Base-by-base conservation (phyloP, 1,140 invertebrate species). In the Brachionus rubens region DNA sequence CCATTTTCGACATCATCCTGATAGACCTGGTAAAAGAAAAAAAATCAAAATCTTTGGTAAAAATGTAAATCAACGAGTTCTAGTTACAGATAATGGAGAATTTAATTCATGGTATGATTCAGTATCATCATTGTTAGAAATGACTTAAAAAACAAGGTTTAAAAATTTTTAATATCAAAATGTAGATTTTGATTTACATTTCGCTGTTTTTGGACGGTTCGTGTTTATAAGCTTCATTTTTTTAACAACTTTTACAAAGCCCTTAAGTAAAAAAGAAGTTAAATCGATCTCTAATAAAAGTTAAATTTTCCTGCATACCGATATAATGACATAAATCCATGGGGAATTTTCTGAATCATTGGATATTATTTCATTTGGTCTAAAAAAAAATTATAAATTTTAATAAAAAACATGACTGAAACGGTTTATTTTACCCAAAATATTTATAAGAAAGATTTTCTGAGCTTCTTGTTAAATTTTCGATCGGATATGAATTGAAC, bases 401-500 rank as follows among this genome's bases (percentile, higher is more conserved):
- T 16, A 24, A 24, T 24, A n/a, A 6, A 47, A 14, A 47, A 47
- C 14, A 21, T 21, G 16, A 52, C n/a, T 21, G 16, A 21, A 52
- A 52, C 14, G 12, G 28, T 36, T 14, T 41, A 9, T 41, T 40
- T 54, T 48, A 72, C 68, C 68, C 68, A 72, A 40, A 72, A 48
- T 48, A 54, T 33, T 54, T 30, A 16, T 72, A 72, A 14, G 4
- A 54, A 14, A 72, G 36, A 16, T n/a, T 40, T 50, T 72, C 68
- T 7, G 28, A 21, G 48, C 36, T 72, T 26, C 48, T 72, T 21
- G 16, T 5, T 36, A 72, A 40, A 48, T 40, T 48, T 48, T 26
- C 10, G 3, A 72, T 30, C 26, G 68, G 68, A 72, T 72, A 72
- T 19, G 68, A 19, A 33, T 72, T 47, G 10, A 72, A 72, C 10